phyloP scores from a whole-genome alignment of 2,113 vertebrate species.

The Oncorhynchus gorbuscha region DNA sequence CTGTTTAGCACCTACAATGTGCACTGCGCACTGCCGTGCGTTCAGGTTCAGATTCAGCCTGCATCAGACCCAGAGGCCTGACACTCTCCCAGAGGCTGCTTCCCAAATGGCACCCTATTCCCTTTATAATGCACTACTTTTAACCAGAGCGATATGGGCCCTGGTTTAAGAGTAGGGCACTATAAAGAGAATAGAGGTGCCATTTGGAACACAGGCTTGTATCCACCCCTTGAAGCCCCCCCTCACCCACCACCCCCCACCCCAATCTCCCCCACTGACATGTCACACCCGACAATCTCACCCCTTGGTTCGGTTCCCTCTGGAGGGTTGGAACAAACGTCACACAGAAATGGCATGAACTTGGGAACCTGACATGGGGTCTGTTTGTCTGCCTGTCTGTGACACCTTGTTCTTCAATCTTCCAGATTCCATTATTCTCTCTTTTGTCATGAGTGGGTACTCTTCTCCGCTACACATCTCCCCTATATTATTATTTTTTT shows the following conservation, averaged over 20 bases:
- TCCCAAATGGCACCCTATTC: too few species aligned
- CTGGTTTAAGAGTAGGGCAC: too few species aligned
- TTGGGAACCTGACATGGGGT: conserved; percentile 46
- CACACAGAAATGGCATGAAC: conserved; percentile 69
- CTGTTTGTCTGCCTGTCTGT: conserved; percentile 31
- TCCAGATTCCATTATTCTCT: background rate
- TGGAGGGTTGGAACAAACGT: conserved; percentile 85
- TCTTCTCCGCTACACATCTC: background rate
- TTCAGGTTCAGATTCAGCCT: conserved; percentile 75
- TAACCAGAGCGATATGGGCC: too few species aligned
- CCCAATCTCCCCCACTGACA: conserved; percentile 78
- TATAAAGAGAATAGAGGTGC: too few species aligned
- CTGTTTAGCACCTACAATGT: conserved; percentile 91
- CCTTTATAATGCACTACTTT: too few species aligned
- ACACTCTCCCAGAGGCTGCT: conserved; percentile 83
- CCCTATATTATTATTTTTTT: background rate
- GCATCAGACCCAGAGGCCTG: conserved; percentile 81
- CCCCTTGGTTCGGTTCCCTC: conserved; percentile 78
- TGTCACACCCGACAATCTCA: conserved; percentile 81
- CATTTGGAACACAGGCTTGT: background rate
- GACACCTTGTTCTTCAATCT: background rate
- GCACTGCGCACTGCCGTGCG: too few species aligned
- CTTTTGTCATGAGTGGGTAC: too few species aligned
- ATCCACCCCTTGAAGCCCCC: conserved; percentile 82
- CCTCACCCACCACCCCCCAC: conserved; percentile 83